A percentile compares a stretch with the other conserved stretches of the same genome.
phyloP scores from a whole-genome alignment of 2,797 vertebrate genomes.

The Cichlasoma orientale region DNA sequence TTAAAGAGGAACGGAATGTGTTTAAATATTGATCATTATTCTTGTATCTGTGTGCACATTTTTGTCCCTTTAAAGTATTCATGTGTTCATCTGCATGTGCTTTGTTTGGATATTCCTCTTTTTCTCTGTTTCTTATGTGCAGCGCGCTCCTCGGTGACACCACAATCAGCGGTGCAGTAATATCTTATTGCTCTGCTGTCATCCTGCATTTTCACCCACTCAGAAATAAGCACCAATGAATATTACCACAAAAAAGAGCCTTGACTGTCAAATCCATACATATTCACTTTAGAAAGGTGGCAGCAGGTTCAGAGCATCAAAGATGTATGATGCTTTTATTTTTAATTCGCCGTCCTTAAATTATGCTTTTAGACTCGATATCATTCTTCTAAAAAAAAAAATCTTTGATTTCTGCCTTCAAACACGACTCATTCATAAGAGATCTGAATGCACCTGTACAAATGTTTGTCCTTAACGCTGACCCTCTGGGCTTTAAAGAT shows the following conservation, averaged over 20 bases:
- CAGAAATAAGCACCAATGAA: not conserved
- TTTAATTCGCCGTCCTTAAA: not conserved
- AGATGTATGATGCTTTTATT: not conserved
- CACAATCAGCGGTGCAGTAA: slow-evolving; percentile 32
- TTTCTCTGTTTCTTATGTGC: not conserved
- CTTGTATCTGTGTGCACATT: not conserved
- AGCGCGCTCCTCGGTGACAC: slow-evolving; percentile 46
- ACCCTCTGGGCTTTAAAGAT: not conserved
- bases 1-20: no score
- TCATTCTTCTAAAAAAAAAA: not conserved
- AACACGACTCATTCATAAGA: slow-evolving; percentile 3
- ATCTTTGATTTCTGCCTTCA: slow-evolving; percentile 5
- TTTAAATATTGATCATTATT: not conserved
- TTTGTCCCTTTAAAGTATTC: not conserved
- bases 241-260: not conserved
- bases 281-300: not conserved
- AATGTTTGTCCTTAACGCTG: slow-evolving; percentile 24
- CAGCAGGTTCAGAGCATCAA: not conserved
- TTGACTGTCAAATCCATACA: not conserved
- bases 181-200: slow-evolving; percentile 21
- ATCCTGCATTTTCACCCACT: slow-evolving; percentile 31
- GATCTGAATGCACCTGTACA: not conserved
- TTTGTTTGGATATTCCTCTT: not conserved
- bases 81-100: not conserved
- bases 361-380: not conserved